phyloP scores from a whole-genome alignment of 2,888 invertebrate species.

The Acleris holmiana region DNA sequence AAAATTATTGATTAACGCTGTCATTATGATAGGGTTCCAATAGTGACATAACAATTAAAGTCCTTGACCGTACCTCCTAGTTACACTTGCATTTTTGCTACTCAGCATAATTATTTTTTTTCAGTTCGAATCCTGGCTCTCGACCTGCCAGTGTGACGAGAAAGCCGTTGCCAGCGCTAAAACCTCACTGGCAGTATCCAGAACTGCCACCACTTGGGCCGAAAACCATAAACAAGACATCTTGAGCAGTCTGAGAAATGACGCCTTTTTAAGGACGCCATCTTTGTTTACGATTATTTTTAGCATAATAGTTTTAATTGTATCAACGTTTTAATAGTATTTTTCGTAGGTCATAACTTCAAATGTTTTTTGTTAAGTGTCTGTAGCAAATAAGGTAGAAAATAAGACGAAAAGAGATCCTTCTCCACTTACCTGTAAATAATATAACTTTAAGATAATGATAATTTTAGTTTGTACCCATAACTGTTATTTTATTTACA shows the following conservation, averaged over 20 bases:
- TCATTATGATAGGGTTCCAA: too few species aligned
- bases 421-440: conserved; percentile 51
- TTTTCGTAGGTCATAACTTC: conserved; percentile 32
- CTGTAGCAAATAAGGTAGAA: conserved; percentile 8
- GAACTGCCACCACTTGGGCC: conserved; percentile 57
- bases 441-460: neutral
- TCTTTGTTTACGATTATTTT: conserved; percentile 47
- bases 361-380: neutral
- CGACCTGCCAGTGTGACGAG: conserved; percentile 59
- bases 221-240: conserved; percentile 58
- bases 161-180: conserved; percentile 49
- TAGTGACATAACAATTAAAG: too few species aligned
- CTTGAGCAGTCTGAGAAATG: conserved; percentile 50
- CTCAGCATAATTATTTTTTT: conserved; percentile 22
- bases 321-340: conserved; percentile 4
- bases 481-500: neutral
- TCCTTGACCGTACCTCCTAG: too few species aligned
- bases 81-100: too few species aligned
- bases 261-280: conserved; percentile 46
- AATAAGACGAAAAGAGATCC: conserved; percentile 48
- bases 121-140: conserved; percentile 68
- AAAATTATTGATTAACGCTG: too few species aligned
- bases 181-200: conserved; percentile 48
- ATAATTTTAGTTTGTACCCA: too few species aligned
- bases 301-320: neutral